A percentile compares a stretch with the other conserved stretches of the same genome.
phyloP scores from a whole-genome alignment of 2,888 invertebrate genomes.

The Phlogophora meticulosa region DNA sequence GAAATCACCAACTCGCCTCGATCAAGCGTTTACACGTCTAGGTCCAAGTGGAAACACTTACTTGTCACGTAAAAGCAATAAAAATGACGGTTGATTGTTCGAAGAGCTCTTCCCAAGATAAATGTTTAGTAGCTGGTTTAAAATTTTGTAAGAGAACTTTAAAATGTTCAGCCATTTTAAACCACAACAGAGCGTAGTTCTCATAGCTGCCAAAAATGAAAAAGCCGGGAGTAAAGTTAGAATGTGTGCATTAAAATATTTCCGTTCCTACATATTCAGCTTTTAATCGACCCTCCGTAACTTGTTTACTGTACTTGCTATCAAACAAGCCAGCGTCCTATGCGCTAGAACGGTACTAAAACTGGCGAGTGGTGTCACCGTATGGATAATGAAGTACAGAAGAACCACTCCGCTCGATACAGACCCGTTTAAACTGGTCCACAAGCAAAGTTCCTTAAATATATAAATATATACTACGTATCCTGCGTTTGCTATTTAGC shows the following conservation, averaged over 20 bases:
- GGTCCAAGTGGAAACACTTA: too few relatives aligned
- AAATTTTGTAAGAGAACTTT: neutral
- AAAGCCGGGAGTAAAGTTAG: slow-evolving; percentile 41
- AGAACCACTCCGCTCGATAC: neutral
- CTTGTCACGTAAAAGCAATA: too few relatives aligned
- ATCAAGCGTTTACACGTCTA: too few relatives aligned
- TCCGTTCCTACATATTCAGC: slow-evolving; percentile 40
- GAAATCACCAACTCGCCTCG: too few relatives aligned
- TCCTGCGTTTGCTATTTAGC: too few relatives aligned
- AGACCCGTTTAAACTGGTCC: neutral
- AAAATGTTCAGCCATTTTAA: slow-evolving; percentile 11
- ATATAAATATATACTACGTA: too few relatives aligned
- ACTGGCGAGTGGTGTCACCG: slow-evolving; percentile 7
- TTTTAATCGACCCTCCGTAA: slow-evolving; percentile 54
- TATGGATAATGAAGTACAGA: neutral
- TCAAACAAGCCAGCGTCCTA: slow-evolving; percentile 45
- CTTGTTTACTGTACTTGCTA: slow-evolving; percentile 40
- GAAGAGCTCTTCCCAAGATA: neutral
- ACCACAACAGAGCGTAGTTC: neutral
- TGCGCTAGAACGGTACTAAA: slow-evolving; percentile 44
- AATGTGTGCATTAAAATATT: slow-evolving; percentile 32
- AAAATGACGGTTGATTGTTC: neutral
- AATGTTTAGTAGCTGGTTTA: neutral
- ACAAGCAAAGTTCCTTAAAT: too few relatives aligned
- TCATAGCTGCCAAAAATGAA: slow-evolving; percentile 7